phyloP scores from a whole-genome alignment of 2,113 vertebrate genomes.

The Ascaphus truei region DNA sequence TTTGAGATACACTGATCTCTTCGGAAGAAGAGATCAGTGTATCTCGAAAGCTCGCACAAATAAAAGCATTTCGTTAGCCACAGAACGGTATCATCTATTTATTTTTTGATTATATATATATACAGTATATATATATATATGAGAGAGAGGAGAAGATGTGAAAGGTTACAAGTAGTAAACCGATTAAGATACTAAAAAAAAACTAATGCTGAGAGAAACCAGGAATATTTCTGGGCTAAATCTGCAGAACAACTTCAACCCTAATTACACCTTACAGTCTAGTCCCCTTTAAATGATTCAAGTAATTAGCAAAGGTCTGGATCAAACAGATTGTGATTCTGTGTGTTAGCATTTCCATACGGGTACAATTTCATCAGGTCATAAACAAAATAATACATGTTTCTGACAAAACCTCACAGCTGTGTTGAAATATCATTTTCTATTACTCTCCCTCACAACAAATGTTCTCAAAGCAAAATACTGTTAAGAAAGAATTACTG shows the following conservation, averaged over 20 bases:
- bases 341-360: slow-evolving; percentile 6
- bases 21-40: too few relatives aligned
- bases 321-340: slow-evolving; percentile 22
- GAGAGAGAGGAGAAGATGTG: too few relatives aligned
- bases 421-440: too few relatives aligned
- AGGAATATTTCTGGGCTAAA: slow-evolving; percentile 9
- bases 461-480: too few relatives aligned
- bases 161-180: neutral
- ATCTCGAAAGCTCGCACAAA: too few relatives aligned
- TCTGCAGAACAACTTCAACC: neutral
- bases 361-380: slow-evolving; percentile 18
- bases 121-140: too few relatives aligned
- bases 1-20: too few relatives aligned
- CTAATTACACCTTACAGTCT: slow-evolving; percentile 23
- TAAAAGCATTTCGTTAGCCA: too few relatives aligned
- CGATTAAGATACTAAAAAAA: neutral
- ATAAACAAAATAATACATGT: slow-evolving; percentile 15
- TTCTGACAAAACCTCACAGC: neutral
- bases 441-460: too few relatives aligned
- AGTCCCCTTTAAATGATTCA: slow-evolving; percentile 23
- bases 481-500: too few relatives aligned
- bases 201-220: neutral
- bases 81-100: too few relatives aligned
- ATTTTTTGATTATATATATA: too few relatives aligned
- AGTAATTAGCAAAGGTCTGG: slow-evolving; percentile 27